Percentiles rank a stretch among this genome's conserved stretches.
These are phyloP conservation scores for Chymomyza procnemis DNA, from an alignment of 2,888 invertebrate genomes.

Conservation along the genomic window DNA sequence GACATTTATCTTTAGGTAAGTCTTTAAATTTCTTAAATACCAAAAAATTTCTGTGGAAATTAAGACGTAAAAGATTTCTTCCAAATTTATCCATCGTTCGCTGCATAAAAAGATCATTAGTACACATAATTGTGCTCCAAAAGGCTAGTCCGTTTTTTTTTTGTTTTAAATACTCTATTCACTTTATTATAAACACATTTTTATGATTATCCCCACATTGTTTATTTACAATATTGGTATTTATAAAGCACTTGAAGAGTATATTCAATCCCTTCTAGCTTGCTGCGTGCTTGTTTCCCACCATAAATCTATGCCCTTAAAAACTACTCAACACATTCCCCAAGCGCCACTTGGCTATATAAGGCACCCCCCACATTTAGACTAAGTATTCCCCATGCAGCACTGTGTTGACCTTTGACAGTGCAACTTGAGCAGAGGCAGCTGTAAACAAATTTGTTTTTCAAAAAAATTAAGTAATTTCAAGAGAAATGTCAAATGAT, in stretches of 20 bases:
- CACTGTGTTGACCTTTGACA: not conserved
- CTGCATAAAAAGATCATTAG: not conserved
- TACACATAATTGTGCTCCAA: not conserved
- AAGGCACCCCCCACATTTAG: not conserved
- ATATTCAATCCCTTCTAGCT: constrained; percentile 22
- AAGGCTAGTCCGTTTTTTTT: not conserved
- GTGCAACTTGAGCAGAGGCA: not conserved
- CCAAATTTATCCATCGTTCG: not conserved
- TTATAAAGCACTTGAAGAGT: constrained; percentile 56
- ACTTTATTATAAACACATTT: constrained; percentile 64
- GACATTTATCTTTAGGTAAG: not conserved
- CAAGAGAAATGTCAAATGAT: not conserved
- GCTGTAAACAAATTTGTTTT: not conserved
- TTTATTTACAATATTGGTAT: constrained; percentile 52
- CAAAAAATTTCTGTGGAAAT: not conserved
- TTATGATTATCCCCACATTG: constrained; percentile 38
- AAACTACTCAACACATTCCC: constrained; percentile 45
- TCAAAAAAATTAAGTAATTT: not conserved
- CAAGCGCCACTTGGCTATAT: not conserved
- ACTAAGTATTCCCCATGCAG: not conserved
- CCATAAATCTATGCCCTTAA: constrained; percentile 57
- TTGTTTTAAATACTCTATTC: not conserved
- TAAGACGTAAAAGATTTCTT: not conserved
- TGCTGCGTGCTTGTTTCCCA: constrained; percentile 49
- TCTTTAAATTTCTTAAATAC: not conserved